Percentiles rank a stretch among this genome's conserved stretches.
These are phyloP conservation scores for Polylopha cassiicola DNA, from an alignment of 2,888 invertebrate genomes.

Conservation along the genomic window DNA sequence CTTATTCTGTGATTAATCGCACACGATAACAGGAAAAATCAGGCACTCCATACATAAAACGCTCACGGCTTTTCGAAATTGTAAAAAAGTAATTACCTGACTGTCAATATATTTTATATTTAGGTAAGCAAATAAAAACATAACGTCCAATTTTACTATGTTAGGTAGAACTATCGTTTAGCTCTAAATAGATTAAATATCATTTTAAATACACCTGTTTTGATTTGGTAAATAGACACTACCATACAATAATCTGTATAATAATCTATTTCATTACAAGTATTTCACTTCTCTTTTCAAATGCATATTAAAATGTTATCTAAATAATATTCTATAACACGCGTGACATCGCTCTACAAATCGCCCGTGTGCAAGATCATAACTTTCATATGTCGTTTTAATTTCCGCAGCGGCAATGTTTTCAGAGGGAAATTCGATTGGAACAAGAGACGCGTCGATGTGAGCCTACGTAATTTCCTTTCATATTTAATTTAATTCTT, in stretches of 20 bases:
- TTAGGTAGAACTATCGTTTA: no score
- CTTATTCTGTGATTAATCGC: background rate
- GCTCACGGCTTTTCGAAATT: no score
- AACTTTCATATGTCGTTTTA: slow-evolving; percentile 62
- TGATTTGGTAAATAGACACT: slow-evolving; percentile 15
- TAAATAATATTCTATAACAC: slow-evolving; percentile 4
- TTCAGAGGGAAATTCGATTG: slow-evolving; percentile 67
- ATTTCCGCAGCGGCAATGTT: slow-evolving; percentile 71
- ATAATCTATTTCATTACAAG: slow-evolving; percentile 21
- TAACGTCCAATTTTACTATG: no score
- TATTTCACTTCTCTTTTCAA: no score
- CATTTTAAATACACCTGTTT: background rate
- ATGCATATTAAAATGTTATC: no score
- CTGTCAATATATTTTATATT: no score
- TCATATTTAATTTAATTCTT: slow-evolving; percentile 67
- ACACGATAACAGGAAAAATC: slow-evolving; percentile 3
- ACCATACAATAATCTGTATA: slow-evolving; percentile 1
- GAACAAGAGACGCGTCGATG: slow-evolving; percentile 59
- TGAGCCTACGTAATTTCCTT: slow-evolving; percentile 68
- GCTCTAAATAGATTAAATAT: background rate
- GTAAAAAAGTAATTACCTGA: no score
- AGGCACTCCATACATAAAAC: no score
- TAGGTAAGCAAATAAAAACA: no score
- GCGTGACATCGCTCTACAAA: no score
- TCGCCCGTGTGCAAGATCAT: slow-evolving; percentile 48